Evolutionary conservation across 2,797 vertebrate genomes (phyloP), one percentile per base, ranked within the genome.

Genomic region (Helarctos malayanus): DNA sequence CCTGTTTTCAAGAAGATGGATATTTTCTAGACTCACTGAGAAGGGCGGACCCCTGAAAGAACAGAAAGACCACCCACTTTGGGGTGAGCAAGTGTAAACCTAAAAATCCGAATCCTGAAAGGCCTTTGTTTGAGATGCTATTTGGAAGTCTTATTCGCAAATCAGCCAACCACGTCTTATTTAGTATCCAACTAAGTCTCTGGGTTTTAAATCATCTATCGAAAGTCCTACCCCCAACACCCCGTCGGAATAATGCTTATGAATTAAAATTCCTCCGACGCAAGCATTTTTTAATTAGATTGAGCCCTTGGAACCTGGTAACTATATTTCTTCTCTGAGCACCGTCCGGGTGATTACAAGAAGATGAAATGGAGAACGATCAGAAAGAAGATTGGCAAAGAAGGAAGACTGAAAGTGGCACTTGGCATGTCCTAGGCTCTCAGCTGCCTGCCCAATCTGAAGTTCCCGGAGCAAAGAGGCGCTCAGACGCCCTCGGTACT

Each of bases 261-360:
- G 96, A 96, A 94, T 96, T 96, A 93, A 95, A 94, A 97, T 95
- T 97, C 97, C 93, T 95, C 93, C 2, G 0, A 94, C 0, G 49
- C 93, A 95, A 91, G 95, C 97, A 91, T 54, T 94, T 98, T 95
- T 96, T 97, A 97, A 98, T 98, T 98, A 98, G 97, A 98, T 96
- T 52, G 95, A 97, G 97, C 94, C 95, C 96, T 97, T 95, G 95
- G 98, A 97, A 93, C 86, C 86, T 96, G 95, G 85, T 93, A 65
- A 96, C 97, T 91, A 49, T 96, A 96, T 96, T 96, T 98, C 96
- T 97, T 98, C 12, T 0, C 95, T 56, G 89, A 96, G 82, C n/a
- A 57, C 76, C 2, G 61, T 89, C 94, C 78, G 80, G 94, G 57
- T 97, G 91, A 97, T 96, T 85, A 78, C 76, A 93, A 81, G 89